Evolutionary conservation across 2,113 vertebrate species (phyloP).

Genomic region (Calypte anna): DNA sequence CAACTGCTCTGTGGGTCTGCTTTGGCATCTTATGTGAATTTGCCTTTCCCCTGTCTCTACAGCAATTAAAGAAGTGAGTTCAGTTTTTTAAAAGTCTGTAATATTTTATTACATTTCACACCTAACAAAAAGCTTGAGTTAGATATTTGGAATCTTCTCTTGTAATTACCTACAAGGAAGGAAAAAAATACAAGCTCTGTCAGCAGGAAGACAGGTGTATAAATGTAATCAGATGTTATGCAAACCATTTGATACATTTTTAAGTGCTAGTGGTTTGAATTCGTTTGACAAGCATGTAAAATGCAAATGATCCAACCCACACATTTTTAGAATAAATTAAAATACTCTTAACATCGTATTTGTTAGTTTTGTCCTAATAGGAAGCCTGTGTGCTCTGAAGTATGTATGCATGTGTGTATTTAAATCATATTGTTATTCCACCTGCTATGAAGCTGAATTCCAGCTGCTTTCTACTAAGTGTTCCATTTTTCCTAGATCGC

Average conservation of each 20-base stretch:
- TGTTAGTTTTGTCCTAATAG: constrained; percentile 56
- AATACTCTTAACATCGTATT: constrained; percentile 56
- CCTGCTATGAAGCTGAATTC: constrained; percentile 19
- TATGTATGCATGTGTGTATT: background rate
- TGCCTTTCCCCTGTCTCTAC: background rate
- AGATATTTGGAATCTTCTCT: constrained; percentile 23
- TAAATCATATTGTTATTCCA: constrained; percentile 33
- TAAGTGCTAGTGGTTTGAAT: constrained; percentile 60
- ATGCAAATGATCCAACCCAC: constrained; percentile 65
- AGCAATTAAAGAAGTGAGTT: background rate
- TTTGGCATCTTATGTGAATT: background rate
- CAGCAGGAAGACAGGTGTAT: constrained; percentile 59
- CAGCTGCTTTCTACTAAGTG: background rate
- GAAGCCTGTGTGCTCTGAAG: constrained; percentile 25
- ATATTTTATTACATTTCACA: constrained; percentile 13
- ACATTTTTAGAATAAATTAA: constrained; percentile 71
- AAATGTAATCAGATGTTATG: constrained; percentile 69
- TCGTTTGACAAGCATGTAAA: constrained; percentile 66
- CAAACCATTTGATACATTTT: constrained; percentile 62
- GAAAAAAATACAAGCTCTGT: constrained; percentile 54
- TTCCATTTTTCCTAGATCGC: background rate
- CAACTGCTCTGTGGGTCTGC: background rate
- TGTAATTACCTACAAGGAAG: constrained; percentile 51
- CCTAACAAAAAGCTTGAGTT: constrained; percentile 37
- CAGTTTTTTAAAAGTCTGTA: background rate